Base-by-base conservation (phyloP, 2,113 vertebrate species). In the Psophia crepitans region DNA sequence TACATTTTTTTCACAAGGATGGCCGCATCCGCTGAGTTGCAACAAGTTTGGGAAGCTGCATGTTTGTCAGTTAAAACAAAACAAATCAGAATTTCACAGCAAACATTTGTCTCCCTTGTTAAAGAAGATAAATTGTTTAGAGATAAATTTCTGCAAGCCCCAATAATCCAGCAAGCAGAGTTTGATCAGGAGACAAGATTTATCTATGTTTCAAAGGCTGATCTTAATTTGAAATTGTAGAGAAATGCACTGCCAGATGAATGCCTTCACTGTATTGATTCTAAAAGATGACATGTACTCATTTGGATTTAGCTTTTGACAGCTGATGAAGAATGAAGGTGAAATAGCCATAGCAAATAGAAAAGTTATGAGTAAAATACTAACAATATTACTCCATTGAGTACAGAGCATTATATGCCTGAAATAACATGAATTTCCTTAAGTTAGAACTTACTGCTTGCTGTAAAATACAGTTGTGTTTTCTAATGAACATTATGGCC, bases 201-300 rank as follows among this genome's bases (percentile, higher is more conserved):
- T 75, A 89, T 65, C 64, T 74, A 1, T 68, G 28, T 64, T 91
- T 93, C 33, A 39, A 91, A 95, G 35, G 32, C 51, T 90, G 18
- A 84, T 68, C 32, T 75, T 87, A 87, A 87, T 90, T 94, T 79
- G 75, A 85, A 94, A 70, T 77, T 44, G 41, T 73, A n/a, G 28
- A 91, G 53, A 79, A 97, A 84, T 74, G n/a, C 68, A 69, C 54
- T 93, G 54, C 94, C 81, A 93, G 37, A 91, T 93, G 71, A 87
- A 73, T 3, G 2, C 7, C 23, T 94, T 87, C 43, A 54, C 37
- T 54, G 60, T 39, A 56, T 73, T 92, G 65, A 46, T 91, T 90
- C 56, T 69, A 57, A 81, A 69, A 92, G 13, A 18, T 41, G 49
- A 51, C 12, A 22, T 26, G 16, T 33, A 74, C 15, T 46, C 14